Percentiles rank a stretch among this genome's conserved stretches.
phyloP scores from a whole-genome alignment of 2,888 invertebrate species.

The Harpalus rufipes region DNA sequence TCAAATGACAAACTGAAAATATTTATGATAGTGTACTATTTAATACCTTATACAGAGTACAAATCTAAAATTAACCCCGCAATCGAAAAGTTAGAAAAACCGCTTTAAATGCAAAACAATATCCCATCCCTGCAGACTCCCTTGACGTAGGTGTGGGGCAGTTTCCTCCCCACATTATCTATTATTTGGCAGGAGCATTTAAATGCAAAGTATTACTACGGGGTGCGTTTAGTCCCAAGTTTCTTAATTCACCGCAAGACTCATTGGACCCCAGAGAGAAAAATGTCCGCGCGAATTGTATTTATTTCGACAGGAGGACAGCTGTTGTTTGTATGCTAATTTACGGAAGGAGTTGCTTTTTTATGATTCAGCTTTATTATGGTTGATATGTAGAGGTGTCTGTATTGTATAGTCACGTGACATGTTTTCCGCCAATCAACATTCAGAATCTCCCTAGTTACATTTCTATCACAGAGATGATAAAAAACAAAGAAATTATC shows the following conservation, averaged over 20 bases:
- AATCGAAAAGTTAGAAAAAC: slow-evolving; percentile 64
- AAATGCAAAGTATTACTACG: slow-evolving; percentile 72
- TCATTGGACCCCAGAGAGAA: slow-evolving; percentile 11
- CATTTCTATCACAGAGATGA: no score
- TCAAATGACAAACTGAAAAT: no score
- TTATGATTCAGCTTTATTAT: no score
- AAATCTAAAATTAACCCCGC: slow-evolving; percentile 2
- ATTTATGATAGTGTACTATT: no score
- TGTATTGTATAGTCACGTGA: no score
- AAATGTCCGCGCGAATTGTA: slow-evolving; percentile 34
- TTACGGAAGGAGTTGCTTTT: not conserved
- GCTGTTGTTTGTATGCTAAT: slow-evolving; percentile 62
- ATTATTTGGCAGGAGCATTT: slow-evolving; percentile 69
- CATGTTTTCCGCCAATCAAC: no score
- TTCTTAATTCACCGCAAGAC: slow-evolving; percentile 71
- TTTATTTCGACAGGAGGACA: slow-evolving; percentile 63
- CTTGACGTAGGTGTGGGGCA: slow-evolving; percentile 16
- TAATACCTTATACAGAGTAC: no score
- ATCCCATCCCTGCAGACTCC: slow-evolving; percentile 6
- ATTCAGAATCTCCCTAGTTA: no score
- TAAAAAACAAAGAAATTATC: no score
- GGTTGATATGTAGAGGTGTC: no score
- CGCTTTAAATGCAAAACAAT: slow-evolving; percentile 66
- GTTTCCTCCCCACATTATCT: slow-evolving; percentile 55
- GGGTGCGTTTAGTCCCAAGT: slow-evolving; percentile 71